Evolutionary conservation across 2,113 vertebrate species (phyloP), one percentile per base, ranked within the genome.

Genomic region (Thamnaconus septentrionalis): DNA sequence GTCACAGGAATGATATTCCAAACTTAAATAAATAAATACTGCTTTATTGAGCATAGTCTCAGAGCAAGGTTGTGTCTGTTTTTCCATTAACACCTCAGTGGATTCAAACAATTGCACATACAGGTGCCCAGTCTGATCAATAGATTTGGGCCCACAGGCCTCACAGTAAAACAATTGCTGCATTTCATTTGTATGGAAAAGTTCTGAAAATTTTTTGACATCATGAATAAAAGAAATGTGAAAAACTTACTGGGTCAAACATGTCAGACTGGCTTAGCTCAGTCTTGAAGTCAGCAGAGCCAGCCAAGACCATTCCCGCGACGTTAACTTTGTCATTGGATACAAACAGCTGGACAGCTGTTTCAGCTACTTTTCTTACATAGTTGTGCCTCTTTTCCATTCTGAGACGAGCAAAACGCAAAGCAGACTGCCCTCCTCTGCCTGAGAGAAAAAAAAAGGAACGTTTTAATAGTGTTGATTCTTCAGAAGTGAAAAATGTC

Each of bases 381-480:
- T 99, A 99, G 92, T 98, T 99, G 89, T 98, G 97, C 77, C 97
- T 92, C 81, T 99, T 99, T 81, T 99, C 97, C 96, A 99, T 99
- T 87, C 97, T 91, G 81, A 99, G 92, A 80, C 97, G 96, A 76
- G 97, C 97, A 58, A 99, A 99, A 88, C 97, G 96, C 89, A 99
- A 89, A 53, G 97, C 97, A 74, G 97, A 99, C 79, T 98, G 97
- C 64, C 97, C 97, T 90, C 97, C 97, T 93, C 97, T 94, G 82
- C 97, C 97, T 98, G 11, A 80, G 49, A 84, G 41, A 61, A 64
- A 84, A 1, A 46, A 6, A 61, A 0, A 48, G 52, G 3, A 67
- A 40, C 0, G 52, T 53, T 39, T 40, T 6, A 6, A 11, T 1
- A 46, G 3, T 41, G 31, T 9, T 40, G n/a, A 43, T 54, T 12